Conservation (phyloP, 2,797 vertebrate genomes). For the Sebastes itinus region DNA sequence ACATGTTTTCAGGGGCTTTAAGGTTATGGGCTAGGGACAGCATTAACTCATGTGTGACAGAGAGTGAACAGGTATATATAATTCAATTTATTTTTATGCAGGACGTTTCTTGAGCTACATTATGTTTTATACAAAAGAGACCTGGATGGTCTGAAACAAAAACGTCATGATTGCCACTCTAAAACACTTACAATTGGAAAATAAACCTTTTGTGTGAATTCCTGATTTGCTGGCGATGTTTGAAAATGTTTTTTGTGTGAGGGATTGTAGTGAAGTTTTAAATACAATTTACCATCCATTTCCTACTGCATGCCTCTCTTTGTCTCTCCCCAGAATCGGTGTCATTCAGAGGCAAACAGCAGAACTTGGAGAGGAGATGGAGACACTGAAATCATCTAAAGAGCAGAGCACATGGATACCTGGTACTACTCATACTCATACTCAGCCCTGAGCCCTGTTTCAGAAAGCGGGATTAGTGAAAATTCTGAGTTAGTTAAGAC, state of each 20-base stretch:
- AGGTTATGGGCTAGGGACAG: background rate
- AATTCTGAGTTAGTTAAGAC: too few species aligned
- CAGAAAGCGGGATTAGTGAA: too few species aligned
- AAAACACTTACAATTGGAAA: background rate
- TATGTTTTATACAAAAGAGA: background rate
- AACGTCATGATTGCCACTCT: background rate
- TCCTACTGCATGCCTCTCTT: background rate
- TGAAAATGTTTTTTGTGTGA: background rate
- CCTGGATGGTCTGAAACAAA: background rate
- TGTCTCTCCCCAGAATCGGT: constrained; percentile 66
- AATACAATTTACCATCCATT: background rate
- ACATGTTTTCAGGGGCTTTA: background rate
- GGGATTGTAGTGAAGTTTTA: background rate
- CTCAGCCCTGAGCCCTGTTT: background rate
- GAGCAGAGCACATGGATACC: constrained; percentile 27
- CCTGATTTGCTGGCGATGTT: background rate
- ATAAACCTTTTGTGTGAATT: background rate
- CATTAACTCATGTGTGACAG: background rate
- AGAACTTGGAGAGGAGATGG: constrained; percentile 69
- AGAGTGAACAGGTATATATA: background rate
- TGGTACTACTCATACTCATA: constrained; percentile 23
- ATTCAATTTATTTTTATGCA: background rate
- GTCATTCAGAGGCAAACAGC: constrained; percentile 76
- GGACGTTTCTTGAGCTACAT: background rate
- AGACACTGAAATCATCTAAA: constrained; percentile 32